Evolutionary conservation across 2,113 vertebrate genomes (phyloP), one percentile per base, ranked within the genome.

Genomic region (Gavia stellata): DNA sequence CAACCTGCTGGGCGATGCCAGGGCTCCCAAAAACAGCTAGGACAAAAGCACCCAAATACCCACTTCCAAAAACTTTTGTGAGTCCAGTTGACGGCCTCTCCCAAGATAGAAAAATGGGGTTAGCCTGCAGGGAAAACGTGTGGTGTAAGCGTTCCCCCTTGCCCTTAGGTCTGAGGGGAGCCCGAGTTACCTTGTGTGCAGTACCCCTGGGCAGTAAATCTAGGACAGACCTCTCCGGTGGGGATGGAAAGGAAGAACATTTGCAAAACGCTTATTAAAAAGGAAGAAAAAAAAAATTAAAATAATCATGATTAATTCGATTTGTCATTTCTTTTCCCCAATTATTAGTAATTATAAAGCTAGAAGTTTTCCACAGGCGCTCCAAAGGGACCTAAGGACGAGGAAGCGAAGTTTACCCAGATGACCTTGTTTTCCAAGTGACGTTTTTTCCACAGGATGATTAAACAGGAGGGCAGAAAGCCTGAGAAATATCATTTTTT

Each of bases 351-450:
- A 86, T 86, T 80, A 87, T 25, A 84, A 91, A 88, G 33, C 33
- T 47, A 75, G 7, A 86, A 67, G 40, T 84, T 86, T 79, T 40
- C 65, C 83, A 81, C 14, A 16, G 8, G 70, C 52, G 66, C 66
- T 81, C 62, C 7, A 75, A 89, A 80, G 52, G 45, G 62, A 59
- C 66, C 71, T 85, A 81, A 55, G 45, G 84, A 97, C 9, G 67
- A 93, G 77, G 94, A 94, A 88, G 74, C 92, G 67, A 90, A 92
- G 89, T 91, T 21, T 50, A 91, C 82, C 47, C 4, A 83, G 75
- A 96, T 83, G 96, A 97, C 97, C 96, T 97, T 97, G 97, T 96
- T 94, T 96, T 92, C 59, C 28, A 38, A 86, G 74, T 20, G 40
- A 75, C 14, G 17, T 67, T 91, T 90, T 77, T 56, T 83, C 38